Conservation (phyloP, 2,113 vertebrate genomes). For the Melanerpes aurifrons region DNA sequence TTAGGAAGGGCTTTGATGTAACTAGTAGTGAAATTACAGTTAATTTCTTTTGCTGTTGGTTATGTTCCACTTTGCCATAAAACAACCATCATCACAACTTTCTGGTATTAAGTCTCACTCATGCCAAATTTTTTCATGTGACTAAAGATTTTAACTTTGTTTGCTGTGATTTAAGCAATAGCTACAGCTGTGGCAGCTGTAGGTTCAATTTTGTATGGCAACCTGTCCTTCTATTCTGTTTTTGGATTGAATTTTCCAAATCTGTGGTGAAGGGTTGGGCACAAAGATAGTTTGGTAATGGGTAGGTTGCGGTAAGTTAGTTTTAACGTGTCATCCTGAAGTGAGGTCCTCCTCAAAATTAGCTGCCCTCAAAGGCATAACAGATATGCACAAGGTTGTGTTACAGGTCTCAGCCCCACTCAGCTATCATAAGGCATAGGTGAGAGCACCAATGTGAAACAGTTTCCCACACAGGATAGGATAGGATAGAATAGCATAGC, state of each 20-base stretch:
- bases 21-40: slow-evolving; percentile 9
- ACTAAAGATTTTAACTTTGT: neutral
- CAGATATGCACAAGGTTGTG: fast-evolving
- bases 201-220: neutral
- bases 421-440: neutral
- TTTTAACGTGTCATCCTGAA: neutral
- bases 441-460: neutral
- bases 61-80: slow-evolving; percentile 21
- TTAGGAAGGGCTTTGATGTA: slow-evolving; percentile 28
- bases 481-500: no score
- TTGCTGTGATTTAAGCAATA: neutral
- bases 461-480: neutral
- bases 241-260: neutral
- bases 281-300: neutral
- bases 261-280: neutral
- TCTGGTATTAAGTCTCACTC: neutral
- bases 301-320: neutral
- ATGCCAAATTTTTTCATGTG: neutral
- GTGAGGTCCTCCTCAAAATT: neutral
- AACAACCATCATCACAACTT: neutral
- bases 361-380: neutral
- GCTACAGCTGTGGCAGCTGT: neutral
- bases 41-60: slow-evolving; percentile 1
- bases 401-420: neutral
- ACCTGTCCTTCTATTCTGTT: neutral